These are phyloP conservation scores for Allygus modestus DNA, from an alignment of 2,888 invertebrate species.

Conservation along the genomic window DNA sequence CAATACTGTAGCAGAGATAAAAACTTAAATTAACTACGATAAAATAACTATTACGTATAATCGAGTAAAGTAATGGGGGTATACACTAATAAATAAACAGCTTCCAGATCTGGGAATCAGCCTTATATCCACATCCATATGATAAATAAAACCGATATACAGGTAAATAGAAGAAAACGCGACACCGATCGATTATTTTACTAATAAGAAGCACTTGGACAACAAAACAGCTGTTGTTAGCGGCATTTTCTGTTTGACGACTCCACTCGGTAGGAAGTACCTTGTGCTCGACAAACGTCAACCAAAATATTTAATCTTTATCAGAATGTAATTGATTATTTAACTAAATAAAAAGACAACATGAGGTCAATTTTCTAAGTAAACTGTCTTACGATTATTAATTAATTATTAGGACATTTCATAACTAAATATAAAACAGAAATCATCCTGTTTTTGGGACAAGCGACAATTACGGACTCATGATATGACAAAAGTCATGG, in stretches of 20 bases:
- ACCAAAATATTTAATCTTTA: too few species aligned
- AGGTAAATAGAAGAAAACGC: neutral
- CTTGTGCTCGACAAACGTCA: too few species aligned
- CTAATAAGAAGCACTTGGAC: slow-evolving; percentile 35
- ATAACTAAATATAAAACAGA: neutral
- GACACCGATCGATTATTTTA: slow-evolving; percentile 14
- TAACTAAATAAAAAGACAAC: too few species aligned
- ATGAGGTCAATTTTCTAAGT: too few species aligned
- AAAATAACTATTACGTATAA: slow-evolving; percentile 39
- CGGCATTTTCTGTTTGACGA: neutral
- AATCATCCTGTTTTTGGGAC: neutral
- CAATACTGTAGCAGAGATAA: slow-evolving; percentile 39
- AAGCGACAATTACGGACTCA: neutral
- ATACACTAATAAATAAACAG: slow-evolving; percentile 41
- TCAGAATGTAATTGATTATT: too few species aligned
- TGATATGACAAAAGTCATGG: slow-evolving; percentile 34
- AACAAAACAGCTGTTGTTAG: neutral
- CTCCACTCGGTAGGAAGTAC: neutral
- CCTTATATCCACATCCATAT: slow-evolving; percentile 40
- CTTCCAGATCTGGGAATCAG: slow-evolving; percentile 40
- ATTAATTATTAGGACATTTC: too few species aligned
- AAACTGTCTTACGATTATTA: too few species aligned
- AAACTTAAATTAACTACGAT: slow-evolving; percentile 29
- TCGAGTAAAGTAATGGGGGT: slow-evolving; percentile 25
- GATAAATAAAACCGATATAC: neutral